Evolutionary conservation across 2,113 vertebrate species (phyloP), one percentile per base, ranked within the genome.

Genomic region (Brevimyrus niger): DNA sequence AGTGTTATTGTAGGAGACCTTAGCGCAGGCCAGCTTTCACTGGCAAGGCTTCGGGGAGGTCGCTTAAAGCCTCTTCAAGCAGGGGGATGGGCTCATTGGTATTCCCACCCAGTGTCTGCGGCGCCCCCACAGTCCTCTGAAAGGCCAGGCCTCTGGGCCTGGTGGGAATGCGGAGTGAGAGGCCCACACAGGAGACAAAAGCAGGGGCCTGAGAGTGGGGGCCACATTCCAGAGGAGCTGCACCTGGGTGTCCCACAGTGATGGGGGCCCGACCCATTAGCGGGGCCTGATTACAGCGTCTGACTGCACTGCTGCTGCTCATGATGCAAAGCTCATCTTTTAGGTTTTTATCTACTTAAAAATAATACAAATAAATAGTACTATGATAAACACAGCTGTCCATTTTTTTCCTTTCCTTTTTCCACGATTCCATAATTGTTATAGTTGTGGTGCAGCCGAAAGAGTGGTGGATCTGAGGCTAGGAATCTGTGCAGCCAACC

Each of bases 231-330:
- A 90, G 61, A 35, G 47, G 65, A 87, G 58, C 55, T 73, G 89
- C 85, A 87, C 85, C 89, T 90, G 86, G 89, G 89, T 90, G 65
- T 88, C 86, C 86, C 50, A 88, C 86, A 88, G 89, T 47, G 42
- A 87, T 83, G 69, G 50, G n/a, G 38, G 80, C n/a, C 17, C 1
- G 80, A 80, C n/a, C 27, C 27, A 53, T 50, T 35, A 53, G 13
- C 31, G 31, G 47, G 46, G 27, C 50, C 85, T 35, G n/a, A 53
- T 53, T 55, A 21, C 17, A 35, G 85, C 48, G 7, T 7, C 27
- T 38, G 17, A 87, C 48, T 4, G 31, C 6, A 38, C 17, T 53
- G 50, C n/a, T 35, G 48, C 23, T 51, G 47, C 8, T 87, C 47
- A 87, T 2, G 47, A 53, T 53, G 46, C 46, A 53, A 53, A 21